These are phyloP conservation scores for Siniperca scherzeri DNA, from an alignment of 2,797 vertebrate genomes.

Conservation along the genomic window DNA sequence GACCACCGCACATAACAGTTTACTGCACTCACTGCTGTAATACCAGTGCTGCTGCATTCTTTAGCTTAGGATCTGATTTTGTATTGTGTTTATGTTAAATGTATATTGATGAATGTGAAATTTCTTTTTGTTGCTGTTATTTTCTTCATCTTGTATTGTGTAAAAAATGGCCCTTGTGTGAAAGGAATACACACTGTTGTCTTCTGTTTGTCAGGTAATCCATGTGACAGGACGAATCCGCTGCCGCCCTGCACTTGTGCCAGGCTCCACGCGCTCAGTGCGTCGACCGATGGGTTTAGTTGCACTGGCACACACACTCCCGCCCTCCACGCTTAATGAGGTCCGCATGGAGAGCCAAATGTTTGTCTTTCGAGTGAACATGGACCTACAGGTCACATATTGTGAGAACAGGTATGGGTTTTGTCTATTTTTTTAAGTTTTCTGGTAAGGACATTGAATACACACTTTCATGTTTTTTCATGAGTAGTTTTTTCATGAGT, in stretches of 20 bases:
- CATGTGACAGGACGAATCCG: conserved; percentile 91
- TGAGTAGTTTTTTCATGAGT: conserved; percentile 50
- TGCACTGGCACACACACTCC: conserved; percentile 91
- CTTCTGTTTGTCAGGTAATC: conserved; percentile 86
- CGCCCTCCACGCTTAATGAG: conserved; percentile 92
- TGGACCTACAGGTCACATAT: conserved; percentile 93
- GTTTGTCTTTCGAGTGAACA: conserved; percentile 94
- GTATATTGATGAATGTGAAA: conserved; percentile 4
- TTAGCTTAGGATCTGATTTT: conserved; percentile 19
- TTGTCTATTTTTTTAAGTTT: background rate
- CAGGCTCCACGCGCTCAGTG: conserved; percentile 81
- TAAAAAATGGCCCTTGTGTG: background rate
- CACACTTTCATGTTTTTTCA: conserved; percentile 47
- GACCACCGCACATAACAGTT: conserved; percentile 57
- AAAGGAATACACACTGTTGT: background rate
- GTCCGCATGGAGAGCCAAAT: conserved; percentile 93
- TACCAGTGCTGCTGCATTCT: conserved; percentile 29
- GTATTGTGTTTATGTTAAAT: conserved; percentile 29
- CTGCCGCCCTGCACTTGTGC: conserved; percentile 84
- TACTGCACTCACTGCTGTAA: conserved; percentile 54
- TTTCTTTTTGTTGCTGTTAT: conserved; percentile 10
- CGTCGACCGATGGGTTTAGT: conserved; percentile 89
- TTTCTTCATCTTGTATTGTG: background rate
- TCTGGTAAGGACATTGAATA: background rate
- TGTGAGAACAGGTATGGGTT: conserved; percentile 92